Evolutionary conservation across 2,797 vertebrate species (phyloP).

Genomic region (Tenualosa thibaudeaui): DNA sequence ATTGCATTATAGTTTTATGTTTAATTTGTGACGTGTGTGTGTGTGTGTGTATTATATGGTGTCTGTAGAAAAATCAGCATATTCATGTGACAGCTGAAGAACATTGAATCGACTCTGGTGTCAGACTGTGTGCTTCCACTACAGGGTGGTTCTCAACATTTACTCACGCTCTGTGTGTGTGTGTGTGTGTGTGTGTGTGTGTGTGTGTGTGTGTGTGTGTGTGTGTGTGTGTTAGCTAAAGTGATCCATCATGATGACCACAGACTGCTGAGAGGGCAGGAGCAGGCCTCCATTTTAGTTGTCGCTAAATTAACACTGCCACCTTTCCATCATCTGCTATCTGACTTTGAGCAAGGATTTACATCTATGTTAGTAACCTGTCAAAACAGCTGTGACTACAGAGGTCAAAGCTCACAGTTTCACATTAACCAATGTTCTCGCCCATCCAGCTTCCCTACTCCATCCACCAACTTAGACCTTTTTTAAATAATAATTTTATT

Average conservation of each 20-base stretch:
- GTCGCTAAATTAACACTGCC: neutral
- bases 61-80: neutral
- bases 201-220: neutral
- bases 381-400: neutral
- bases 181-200: neutral
- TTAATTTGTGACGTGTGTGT: neutral
- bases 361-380: neutral
- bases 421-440: neutral
- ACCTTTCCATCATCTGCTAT: neutral
- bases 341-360: neutral
- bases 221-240: neutral
- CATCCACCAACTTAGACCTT: neutral
- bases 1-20: neutral
- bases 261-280: constrained; percentile 11
- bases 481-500: no score
- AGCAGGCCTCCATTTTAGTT: neutral
- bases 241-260: constrained; percentile 16
- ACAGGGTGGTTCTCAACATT: neutral
- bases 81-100: neutral
- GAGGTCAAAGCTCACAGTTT: neutral
- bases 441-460: neutral
- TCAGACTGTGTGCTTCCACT: constrained; percentile 1
- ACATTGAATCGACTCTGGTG: neutral
- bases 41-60: neutral
- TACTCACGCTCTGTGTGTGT: neutral